Evolutionary conservation across 2,888 invertebrate genomes (phyloP).

Genomic region (Drosophila affinis): DNA sequence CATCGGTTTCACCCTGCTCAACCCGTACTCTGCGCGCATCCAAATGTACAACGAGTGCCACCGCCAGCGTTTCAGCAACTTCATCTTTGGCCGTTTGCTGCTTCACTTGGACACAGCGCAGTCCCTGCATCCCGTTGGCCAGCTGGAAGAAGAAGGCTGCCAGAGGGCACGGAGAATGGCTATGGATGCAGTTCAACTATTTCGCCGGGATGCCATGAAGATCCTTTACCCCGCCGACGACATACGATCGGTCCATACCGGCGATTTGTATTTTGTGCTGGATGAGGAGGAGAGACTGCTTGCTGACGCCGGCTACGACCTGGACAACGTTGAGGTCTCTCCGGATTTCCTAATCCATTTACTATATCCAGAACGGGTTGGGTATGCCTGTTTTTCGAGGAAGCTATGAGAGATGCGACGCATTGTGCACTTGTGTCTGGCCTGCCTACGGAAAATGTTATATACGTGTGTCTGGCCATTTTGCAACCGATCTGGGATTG

Average conservation of each 20-base stretch:
- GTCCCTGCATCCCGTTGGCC: not conserved
- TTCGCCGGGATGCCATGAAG: slow-evolving; percentile 48
- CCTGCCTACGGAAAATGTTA: not conserved
- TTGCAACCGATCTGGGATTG: no score
- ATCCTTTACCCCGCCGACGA: slow-evolving; percentile 48
- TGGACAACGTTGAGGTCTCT: slow-evolving; percentile 41
- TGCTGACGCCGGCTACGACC: slow-evolving; percentile 41
- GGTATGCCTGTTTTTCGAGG: not conserved
- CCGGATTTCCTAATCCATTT: slow-evolving; percentile 44
- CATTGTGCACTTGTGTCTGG: no score
- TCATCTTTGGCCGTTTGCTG: slow-evolving; percentile 56
- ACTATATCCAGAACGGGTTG: slow-evolving; percentile 42
- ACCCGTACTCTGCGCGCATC: slow-evolving; percentile 24
- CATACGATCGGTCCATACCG: slow-evolving; percentile 18
- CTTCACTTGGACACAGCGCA: slow-evolving; percentile 46
- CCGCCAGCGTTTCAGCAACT: slow-evolving; percentile 46
- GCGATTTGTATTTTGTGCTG: slow-evolving; percentile 45
- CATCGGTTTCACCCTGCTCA: slow-evolving; percentile 27
- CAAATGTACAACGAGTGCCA: slow-evolving; percentile 30
- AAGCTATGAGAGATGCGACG: not conserved
- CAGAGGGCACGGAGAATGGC: slow-evolving; percentile 22
- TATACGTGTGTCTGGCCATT: not conserved
- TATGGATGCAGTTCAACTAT: slow-evolving; percentile 45
- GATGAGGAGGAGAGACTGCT: slow-evolving; percentile 49
- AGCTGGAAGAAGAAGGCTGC: slow-evolving; percentile 24